Base-by-base conservation (phyloP, 2,888 invertebrate species). In the Troides aeacus region DNA sequence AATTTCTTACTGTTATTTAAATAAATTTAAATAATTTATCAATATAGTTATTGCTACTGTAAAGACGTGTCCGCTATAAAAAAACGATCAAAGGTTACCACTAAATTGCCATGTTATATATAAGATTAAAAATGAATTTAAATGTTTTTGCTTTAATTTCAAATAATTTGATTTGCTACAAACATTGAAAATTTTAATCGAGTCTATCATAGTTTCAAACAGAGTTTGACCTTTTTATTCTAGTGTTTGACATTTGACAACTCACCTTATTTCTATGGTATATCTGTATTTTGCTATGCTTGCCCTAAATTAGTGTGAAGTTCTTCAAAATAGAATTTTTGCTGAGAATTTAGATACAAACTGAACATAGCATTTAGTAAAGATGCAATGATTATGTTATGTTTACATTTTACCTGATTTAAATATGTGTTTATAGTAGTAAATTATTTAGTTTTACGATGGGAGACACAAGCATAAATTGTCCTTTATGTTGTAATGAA, bases 401-500 rank as follows among this genome's bases (percentile, higher is more conserved):
- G 84, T 83, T 84, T 84, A 81, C 81, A 65, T 64, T 36, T 46
- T 24, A 50, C 23, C 12, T 39, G 17, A 18, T 62, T 42, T 46
- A 63, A 61, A 58, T 60, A 18, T 66, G n/a, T 62, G 42, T 21
- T 57, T 21, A 53, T 30, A 46, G 17, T 53, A 69, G 68, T 36
- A 66, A 72, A 73, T 66, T 65, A 68, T 61, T 59, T 69, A 73
- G 67, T 76, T 53, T 71, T 74, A 87, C 77, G 78, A 94, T 94
- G 94, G 94, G 92, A 81, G 90, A 92, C 68, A 77, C 80, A 82
- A 80, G 76, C 79, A 93, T 79, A 81, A 89, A 82, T 73, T 95
- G 95, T 76, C 95, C 95, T 57, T 88, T 95, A 81, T 95, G 95
- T 82, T 95, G 95, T 78, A 93, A 93, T 72, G 93, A 94, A 81